Evolutionary conservation across 2,888 invertebrate species (phyloP).

Genomic region (Drosophila mimetica): DNA sequence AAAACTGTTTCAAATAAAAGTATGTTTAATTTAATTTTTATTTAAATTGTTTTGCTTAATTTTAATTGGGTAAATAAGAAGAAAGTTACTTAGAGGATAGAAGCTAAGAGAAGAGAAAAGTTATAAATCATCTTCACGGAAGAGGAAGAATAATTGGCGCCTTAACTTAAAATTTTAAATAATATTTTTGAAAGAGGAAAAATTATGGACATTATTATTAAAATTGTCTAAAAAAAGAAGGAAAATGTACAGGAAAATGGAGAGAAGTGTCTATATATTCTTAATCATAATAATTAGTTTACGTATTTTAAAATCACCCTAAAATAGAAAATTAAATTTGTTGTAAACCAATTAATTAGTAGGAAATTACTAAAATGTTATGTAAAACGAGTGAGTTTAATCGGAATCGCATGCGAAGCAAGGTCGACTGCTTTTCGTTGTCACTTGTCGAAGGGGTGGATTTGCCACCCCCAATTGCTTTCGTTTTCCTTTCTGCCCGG

Average conservation of each 20-base stretch:
- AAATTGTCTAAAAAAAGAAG: too few species aligned
- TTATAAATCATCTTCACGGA: too few species aligned
- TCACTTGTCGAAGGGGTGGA: slow-evolving; percentile 12
- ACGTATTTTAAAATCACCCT: background rate
- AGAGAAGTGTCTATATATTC: background rate
- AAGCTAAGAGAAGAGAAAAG: too few species aligned
- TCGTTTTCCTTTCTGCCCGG: slow-evolving; percentile 15
- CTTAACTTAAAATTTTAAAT: too few species aligned
- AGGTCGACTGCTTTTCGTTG: slow-evolving; percentile 27
- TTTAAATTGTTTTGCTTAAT: too few species aligned
- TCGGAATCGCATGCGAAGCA: slow-evolving; percentile 21
- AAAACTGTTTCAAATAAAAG: background rate
- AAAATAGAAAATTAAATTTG: background rate
- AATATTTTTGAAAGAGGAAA: too few species aligned
- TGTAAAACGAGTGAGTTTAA: slow-evolving; percentile 21
- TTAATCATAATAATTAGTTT: background rate
- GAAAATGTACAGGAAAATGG: too few species aligned
- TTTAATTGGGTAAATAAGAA: too few species aligned
- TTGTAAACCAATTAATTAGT: background rate
- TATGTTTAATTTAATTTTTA: too few species aligned
- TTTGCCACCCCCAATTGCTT: slow-evolving; percentile 40
- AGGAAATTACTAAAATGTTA: background rate
- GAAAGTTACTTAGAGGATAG: too few species aligned
- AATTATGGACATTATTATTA: too few species aligned
- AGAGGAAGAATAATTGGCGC: too few species aligned